Evolutionary conservation across 1,140 invertebrate species (phyloP).

Genomic region (Anagrus nilaparvatae): DNA sequence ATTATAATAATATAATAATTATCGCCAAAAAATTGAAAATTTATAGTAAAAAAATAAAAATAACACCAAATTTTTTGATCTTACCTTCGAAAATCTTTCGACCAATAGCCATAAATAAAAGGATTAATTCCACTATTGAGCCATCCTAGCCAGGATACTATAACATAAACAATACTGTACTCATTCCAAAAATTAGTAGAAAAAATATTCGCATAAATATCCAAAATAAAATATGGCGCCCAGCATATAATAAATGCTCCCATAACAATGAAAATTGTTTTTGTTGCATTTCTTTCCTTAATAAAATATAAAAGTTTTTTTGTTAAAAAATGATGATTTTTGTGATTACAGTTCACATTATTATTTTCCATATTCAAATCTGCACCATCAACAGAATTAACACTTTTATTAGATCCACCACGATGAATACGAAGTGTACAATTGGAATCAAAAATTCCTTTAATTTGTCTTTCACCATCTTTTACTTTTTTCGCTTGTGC

Average conservation of each 20-base stretch:
- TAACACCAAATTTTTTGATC: too few species aligned
- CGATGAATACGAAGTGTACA: slow-evolving; percentile 81
- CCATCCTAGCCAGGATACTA: slow-evolving; percentile 98
- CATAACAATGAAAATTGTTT: slow-evolving; percentile 89
- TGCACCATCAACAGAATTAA: slow-evolving; percentile 20
- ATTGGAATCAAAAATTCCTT: slow-evolving; percentile 63
- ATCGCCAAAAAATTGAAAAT: too few species aligned
- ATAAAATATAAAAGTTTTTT: slow-evolving; percentile 85
- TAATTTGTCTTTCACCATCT: slow-evolving; percentile 76
- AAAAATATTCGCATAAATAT: slow-evolving; percentile 85
- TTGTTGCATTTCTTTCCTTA: slow-evolving; percentile 92
- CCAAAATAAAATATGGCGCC: slow-evolving; percentile 97
- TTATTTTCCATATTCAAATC: slow-evolving; percentile 34
- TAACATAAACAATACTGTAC: slow-evolving; percentile 79
- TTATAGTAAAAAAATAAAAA: too few species aligned
- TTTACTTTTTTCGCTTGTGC: slow-evolving; percentile 85
- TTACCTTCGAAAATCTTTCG: slow-evolving; percentile 89
- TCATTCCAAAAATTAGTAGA: slow-evolving; percentile 77
- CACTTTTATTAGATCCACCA: slow-evolving; percentile 48
- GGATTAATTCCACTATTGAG: slow-evolving; percentile 98
- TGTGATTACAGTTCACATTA: not conserved
- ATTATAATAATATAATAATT: too few species aligned
- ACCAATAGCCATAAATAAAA: slow-evolving; percentile 95
- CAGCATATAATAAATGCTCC: slow-evolving; percentile 98
- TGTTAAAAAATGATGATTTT: slow-evolving; percentile 66